Evolutionary conservation across 2,113 vertebrate species (phyloP).

Genomic region (Acanthisitta chloris): DNA sequence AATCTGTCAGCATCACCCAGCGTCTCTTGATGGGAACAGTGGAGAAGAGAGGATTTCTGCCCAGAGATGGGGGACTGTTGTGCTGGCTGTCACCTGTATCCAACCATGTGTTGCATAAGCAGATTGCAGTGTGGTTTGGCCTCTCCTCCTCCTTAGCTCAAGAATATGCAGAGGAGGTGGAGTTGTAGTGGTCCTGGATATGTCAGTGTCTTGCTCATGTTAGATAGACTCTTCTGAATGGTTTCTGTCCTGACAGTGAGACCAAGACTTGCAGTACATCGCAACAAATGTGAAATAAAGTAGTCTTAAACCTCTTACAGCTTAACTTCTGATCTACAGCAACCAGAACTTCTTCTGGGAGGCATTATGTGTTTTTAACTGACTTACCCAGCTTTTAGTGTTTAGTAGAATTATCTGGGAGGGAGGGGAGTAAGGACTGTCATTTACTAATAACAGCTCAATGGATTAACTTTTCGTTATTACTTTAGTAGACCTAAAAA

Average conservation of each 20-base stretch:
- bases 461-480: background rate
- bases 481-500: background rate
- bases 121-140: background rate
- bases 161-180: background rate
- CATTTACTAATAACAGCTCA: background rate
- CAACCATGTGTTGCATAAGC: background rate
- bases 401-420: background rate
- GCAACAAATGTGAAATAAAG: background rate
- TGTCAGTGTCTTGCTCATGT: background rate
- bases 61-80: background rate
- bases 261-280: too few relatives aligned
- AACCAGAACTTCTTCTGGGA: background rate
- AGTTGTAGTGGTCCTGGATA: background rate
- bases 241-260: background rate
- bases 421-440: rapidly evolving
- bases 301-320: background rate
- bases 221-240: rapidly evolving
- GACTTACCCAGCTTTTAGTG: background rate
- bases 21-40: background rate
- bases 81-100: background rate
- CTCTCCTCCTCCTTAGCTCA: background rate
- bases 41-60: background rate
- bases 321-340: background rate
- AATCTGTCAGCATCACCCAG: background rate
- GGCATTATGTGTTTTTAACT: background rate